A percentile compares a stretch with the other conserved stretches of the same genome.
Conservation (phyloP, 2,113 vertebrate species). For the Callionymus lyra region DNA sequence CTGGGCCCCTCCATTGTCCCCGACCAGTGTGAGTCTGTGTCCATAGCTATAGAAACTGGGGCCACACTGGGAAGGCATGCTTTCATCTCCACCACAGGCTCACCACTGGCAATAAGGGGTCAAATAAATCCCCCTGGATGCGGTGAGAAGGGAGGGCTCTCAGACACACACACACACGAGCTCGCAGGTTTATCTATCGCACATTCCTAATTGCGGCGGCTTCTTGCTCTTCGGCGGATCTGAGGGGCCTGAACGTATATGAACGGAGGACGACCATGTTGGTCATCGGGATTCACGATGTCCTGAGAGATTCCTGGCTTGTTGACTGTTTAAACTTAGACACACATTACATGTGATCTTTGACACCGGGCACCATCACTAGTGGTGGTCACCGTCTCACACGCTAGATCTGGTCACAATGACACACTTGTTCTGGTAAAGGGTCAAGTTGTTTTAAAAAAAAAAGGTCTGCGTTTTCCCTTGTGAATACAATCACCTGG, state of each 20-base stretch:
- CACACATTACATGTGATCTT: slow-evolving; percentile 10
- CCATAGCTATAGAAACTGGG: slow-evolving; percentile 83
- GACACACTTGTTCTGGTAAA: no score
- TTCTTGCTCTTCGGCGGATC: not conserved
- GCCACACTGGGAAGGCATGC: slow-evolving; percentile 74
- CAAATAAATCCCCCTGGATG: slow-evolving; percentile 62
- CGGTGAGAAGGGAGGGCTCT: slow-evolving; percentile 9
- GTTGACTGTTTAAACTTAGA: slow-evolving; percentile 10
- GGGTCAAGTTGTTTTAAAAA: no score
- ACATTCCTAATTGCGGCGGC: not conserved
- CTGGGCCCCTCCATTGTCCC: slow-evolving; percentile 71
- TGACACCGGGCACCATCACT: slow-evolving; percentile 7
- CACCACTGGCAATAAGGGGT: slow-evolving; percentile 70
- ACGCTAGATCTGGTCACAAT: no score
- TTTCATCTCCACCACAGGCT: slow-evolving; percentile 82
- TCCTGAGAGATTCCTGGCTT: slow-evolving; percentile 43
- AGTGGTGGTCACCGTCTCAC: slow-evolving; percentile 12
- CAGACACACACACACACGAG: not conserved
- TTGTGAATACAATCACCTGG: no score
- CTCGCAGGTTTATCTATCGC: slow-evolving; percentile 25
- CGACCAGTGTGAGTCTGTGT: slow-evolving; percentile 73
- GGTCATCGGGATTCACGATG: slow-evolving; percentile 46
- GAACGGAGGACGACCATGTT: slow-evolving; percentile 39
- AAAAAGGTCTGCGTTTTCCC: no score
- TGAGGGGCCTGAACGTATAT: slow-evolving; percentile 13